A percentile compares a stretch with the other conserved stretches of the same genome.
Evolutionary conservation across 1,140 invertebrate genomes (phyloP).

Genomic region (Oreohelix idahoensis): DNA sequence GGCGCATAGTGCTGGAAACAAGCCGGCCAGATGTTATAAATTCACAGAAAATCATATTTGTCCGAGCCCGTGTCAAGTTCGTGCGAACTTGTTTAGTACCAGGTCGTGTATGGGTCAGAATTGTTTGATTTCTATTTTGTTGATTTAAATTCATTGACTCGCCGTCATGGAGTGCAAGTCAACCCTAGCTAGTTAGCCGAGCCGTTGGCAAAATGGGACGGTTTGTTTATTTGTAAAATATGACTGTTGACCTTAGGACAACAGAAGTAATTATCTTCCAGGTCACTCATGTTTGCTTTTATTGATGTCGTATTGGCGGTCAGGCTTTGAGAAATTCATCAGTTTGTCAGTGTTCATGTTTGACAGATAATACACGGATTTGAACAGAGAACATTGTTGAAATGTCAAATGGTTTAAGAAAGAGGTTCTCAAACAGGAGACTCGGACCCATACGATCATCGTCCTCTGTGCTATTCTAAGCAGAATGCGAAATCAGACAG

Average conservation of each 20-base stretch:
- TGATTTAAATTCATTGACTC: neutral
- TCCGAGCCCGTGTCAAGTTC: neutral
- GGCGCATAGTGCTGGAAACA: no score
- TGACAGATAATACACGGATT: neutral
- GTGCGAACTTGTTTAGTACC: neutral
- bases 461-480: no score
- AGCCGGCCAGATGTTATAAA: no score
- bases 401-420: no score
- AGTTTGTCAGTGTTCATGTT: neutral
- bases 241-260: neutral
- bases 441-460: no score
- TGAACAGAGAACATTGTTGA: neutral
- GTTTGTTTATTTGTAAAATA: neutral
- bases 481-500: no score
- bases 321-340: neutral
- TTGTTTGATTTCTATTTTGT: neutral
- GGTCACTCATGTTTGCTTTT: neutral
- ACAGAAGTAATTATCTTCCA: neutral
- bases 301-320: neutral
- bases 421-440: no score
- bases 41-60: no score
- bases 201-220: neutral
- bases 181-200: neutral
- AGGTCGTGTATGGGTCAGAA: neutral
- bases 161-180: neutral